phyloP scores from a whole-genome alignment of 2,797 vertebrate genomes.

The Basileuterus tristriatus region DNA sequence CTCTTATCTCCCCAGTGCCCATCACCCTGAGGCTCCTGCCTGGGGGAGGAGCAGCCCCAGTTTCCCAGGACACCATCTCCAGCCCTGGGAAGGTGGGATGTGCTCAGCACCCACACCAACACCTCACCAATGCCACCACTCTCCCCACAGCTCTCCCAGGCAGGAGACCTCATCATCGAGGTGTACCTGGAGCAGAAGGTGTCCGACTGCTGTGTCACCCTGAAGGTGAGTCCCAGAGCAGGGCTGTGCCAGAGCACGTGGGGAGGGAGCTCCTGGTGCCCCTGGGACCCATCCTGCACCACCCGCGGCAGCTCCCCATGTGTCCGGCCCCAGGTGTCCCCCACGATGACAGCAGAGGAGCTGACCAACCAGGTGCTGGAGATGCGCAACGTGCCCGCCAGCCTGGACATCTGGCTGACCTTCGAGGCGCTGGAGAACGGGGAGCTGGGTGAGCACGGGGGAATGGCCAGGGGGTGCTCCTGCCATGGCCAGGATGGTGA shows the following conservation, averaged over 20 bases:
- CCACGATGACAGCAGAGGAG: slow-evolving; percentile 91
- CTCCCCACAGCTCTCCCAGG: slow-evolving; percentile 88
- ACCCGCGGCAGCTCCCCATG: rapidly evolving
- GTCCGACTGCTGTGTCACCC: slow-evolving; percentile 91
- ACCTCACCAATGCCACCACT: rapidly evolving
- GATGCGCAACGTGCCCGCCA: slow-evolving; percentile 87
- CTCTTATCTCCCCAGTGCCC: background rate
- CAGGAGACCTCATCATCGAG: slow-evolving; percentile 95
- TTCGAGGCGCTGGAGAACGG: slow-evolving; percentile 93
- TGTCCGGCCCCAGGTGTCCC: slow-evolving; percentile 84
- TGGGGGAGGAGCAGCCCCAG: background rate
- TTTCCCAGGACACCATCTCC: background rate
- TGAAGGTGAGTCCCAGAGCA: slow-evolving; percentile 83
- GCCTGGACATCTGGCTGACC: slow-evolving; percentile 91
- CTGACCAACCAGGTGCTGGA: slow-evolving; percentile 96
- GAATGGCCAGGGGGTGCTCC: rapidly evolving
- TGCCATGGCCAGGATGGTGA: background rate
- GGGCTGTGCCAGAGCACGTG: rapidly evolving
- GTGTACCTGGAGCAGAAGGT: slow-evolving; percentile 93
- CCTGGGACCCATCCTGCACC: background rate
- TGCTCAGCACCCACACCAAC: background rate
- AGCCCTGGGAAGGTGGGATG: background rate
- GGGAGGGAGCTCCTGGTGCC: background rate
- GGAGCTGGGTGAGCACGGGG: slow-evolving; percentile 85
- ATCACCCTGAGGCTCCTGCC: background rate